phyloP scores from a whole-genome alignment of 2,113 vertebrate genomes.

The Catagonus wagneri region DNA sequence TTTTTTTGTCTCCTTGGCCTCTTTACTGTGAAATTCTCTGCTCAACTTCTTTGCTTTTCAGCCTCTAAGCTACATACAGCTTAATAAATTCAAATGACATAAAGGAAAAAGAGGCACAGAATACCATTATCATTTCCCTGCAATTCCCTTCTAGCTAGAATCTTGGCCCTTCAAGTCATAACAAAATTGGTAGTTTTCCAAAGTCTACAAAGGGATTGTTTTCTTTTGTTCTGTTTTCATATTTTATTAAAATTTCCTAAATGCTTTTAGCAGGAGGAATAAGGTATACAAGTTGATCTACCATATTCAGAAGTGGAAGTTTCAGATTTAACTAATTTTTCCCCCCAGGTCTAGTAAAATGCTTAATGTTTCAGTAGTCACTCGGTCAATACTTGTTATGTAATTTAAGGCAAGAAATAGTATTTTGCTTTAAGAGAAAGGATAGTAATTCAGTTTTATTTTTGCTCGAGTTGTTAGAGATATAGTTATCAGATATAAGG shows the following conservation, averaged over 20 bases:
- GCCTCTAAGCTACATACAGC: background rate
- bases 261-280: background rate
- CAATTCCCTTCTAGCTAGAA: background rate
- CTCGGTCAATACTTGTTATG: slow-evolving; percentile 19
- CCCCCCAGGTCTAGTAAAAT: background rate
- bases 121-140: background rate
- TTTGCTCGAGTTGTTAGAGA: background rate
- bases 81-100: background rate
- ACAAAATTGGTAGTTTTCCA: background rate
- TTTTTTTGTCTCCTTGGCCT: background rate
- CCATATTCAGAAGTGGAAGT: background rate
- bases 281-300: background rate
- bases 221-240: background rate
- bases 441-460: background rate
- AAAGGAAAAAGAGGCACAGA: background rate
- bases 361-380: background rate
- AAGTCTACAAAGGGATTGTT: background rate
- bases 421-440: slow-evolving; percentile 15
- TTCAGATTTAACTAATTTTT: background rate
- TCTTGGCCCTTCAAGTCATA: background rate
- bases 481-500: background rate
- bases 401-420: background rate
- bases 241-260: background rate
- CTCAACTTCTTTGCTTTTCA: background rate
- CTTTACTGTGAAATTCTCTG: background rate